These are phyloP conservation scores for Petrolisthes manimaculis DNA, from an alignment of 2,888 invertebrate genomes.

Conservation along the genomic window DNA sequence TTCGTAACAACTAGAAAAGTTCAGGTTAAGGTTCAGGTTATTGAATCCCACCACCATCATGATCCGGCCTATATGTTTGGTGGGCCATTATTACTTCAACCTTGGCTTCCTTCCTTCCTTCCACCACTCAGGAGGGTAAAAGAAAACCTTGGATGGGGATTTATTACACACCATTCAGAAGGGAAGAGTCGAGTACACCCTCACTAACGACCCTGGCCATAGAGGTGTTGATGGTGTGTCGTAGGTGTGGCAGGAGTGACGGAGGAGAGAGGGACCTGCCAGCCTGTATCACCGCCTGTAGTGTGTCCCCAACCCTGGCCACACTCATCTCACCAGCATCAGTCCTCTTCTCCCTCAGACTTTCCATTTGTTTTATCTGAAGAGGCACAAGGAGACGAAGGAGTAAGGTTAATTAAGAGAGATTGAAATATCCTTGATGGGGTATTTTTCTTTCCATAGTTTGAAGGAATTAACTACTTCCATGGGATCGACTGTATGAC, in stretches of 20 bases:
- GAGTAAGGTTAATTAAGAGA: not conserved
- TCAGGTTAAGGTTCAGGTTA: no score
- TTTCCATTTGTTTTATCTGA: slow-evolving; percentile 28
- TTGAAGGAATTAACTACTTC: no score
- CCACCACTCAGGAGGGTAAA: no score
- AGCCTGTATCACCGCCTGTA: slow-evolving; percentile 39
- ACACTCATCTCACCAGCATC: slow-evolving; percentile 9
- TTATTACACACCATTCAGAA: slow-evolving; percentile 13
- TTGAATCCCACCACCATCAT: no score
- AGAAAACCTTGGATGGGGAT: not conserved
- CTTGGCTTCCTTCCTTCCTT: no score
- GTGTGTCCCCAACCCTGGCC: slow-evolving; percentile 9
- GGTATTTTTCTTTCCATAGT: not conserved
- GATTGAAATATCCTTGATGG: not conserved
- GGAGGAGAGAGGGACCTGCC: slow-evolving; percentile 11
- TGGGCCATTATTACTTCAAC: no score
- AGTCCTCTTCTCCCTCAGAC: slow-evolving; percentile 2
- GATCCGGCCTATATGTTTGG: no score
- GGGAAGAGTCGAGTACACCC: slow-evolving; percentile 10
- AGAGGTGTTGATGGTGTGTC: not conserved
- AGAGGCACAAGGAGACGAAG: not conserved
- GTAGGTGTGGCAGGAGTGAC: slow-evolving; percentile 21
- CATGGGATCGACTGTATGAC: no score
- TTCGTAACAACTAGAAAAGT: no score
- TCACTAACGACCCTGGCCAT: slow-evolving; percentile 24